Evolutionary conservation across 2,797 vertebrate genomes (phyloP), one percentile per base, ranked within the genome.

Genomic region (Fistularia commersonii): DNA sequence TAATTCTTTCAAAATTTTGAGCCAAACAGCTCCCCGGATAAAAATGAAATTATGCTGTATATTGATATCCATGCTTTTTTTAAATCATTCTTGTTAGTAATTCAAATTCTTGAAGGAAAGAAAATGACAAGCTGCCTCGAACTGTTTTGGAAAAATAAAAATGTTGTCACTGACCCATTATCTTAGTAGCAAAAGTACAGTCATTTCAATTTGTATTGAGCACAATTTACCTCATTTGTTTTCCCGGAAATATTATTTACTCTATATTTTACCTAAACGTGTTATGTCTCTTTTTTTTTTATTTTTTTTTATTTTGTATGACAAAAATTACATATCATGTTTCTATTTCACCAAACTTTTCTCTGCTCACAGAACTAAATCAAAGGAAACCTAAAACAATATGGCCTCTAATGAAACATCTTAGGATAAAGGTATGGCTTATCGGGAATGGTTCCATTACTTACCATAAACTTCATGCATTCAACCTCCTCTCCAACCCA

Each of bases 401-500:
- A 23, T 23, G 23, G 23, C 23, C 4, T 23, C 23, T 23, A 23
- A 23, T 54, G 12, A 54, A 39, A 9, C 64, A 54, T 48, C n/a
- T n/a, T n/a, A 41, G 13, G 39, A 12, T 41, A 6, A 41, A 11
- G 6, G 39, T 41, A 12, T 6, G 39, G 11, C 11, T 41, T 10
- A 41, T 41, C 8, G 11, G 13, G 13, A 41, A 11, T 6, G 8
- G 13, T 50, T 54, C 64, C 32, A 72, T 74, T 63, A 61, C 75
- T 66, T 71, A 38, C 51, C 34, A 68, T 66, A 45, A 61, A 60
- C 48, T 51, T 67, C 15, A 45, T 64, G 57, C 54, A 45, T 61
- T 69, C 41, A 66, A 64, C 35, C 71, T 41, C 46, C 57, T 54
- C 65, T 57, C 65, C 80, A 54, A 54, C 54, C 45, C 63, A 50